Base-by-base conservation (phyloP, 2,888 invertebrate genomes). In the Ceraclea dissimilis region DNA sequence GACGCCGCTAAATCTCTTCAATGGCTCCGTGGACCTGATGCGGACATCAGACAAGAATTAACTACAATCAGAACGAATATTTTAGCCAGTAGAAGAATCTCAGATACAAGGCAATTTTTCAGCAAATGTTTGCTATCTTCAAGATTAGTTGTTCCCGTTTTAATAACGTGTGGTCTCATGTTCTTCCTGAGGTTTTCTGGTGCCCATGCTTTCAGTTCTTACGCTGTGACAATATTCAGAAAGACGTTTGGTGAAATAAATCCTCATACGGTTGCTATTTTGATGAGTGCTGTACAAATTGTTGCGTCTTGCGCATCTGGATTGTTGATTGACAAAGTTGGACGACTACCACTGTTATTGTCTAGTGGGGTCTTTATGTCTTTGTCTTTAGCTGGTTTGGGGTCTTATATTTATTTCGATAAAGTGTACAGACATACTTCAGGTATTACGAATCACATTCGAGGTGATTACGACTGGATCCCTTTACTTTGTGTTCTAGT, bases 321-420 rank as follows among this genome's bases (percentile, higher is more conserved):
- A 43, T 79, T 90, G 70, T 74, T 93, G 43, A 91, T 93, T 64
- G 94, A 94, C 70, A 83, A 86, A 54, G 86, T 89, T 51, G 94
- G 94, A 6, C 79, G 94, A 62, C 73, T 90, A 21, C 90, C 94
- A 0, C 76, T 94, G 26, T 76, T 93, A 20, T 82, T 91, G 66
- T 87, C 88, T 46, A 90, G 91, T 66, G 88, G 88, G 61, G 83
- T 89, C 2, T 82, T 90, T 72, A 91, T 91, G 89, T 87, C 90
- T 0, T 79, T 90, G 66, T 90, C 90, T 1, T 75, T 91, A 65
- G 88, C 88, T 31, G 87, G 87, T 0, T 89, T 91, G 65, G 91
- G 91, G 18, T 87, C 89, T 8, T 91, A 87, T 68, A 85, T 87
- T n/a, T 90, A 90, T 69, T 88, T 89, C 70, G 84, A 86, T 69